Conservation (phyloP, 2,888 invertebrate genomes). For the Neoascia interrupta region DNA sequence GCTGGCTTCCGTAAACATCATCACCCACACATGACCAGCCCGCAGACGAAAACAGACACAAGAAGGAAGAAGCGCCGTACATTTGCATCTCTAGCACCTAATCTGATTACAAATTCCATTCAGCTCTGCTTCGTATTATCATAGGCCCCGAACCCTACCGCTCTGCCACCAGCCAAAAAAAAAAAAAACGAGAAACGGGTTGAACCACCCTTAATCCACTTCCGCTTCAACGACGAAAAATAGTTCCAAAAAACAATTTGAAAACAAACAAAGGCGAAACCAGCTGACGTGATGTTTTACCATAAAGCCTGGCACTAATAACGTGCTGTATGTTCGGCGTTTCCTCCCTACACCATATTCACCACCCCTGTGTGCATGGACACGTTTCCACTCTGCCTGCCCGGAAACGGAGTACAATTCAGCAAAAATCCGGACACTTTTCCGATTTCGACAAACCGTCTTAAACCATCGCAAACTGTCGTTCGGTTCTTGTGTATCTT, state of each 20-base stretch:
- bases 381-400: constrained; percentile 42
- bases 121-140: constrained; percentile 58
- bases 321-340: constrained; percentile 2
- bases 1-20: constrained; percentile 57
- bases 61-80: constrained; percentile 57
- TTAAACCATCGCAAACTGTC: constrained; percentile 40
- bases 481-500: constrained; percentile 27
- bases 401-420: constrained; percentile 59
- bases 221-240: constrained; percentile 30
- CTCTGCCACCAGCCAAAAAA: constrained; percentile 2
- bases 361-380: constrained; percentile 12
- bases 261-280: constrained; percentile 35
- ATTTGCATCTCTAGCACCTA: constrained; percentile 67
- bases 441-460: constrained; percentile 52
- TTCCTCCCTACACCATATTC: constrained; percentile 1
- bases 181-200: too few species aligned
- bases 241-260: constrained; percentile 49
- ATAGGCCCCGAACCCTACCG: constrained; percentile 8
- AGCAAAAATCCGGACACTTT: constrained; percentile 43
- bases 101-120: constrained; percentile 67
- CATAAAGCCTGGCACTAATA: constrained; percentile 39
- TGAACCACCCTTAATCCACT: constrained; percentile 59
- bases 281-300: constrained; percentile 54
- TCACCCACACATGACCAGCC: constrained; percentile 17
- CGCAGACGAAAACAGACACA: constrained; percentile 5